These are phyloP conservation scores for Rotaria sp. DNA, from an alignment of 2,888 invertebrate genomes.

Conservation along the genomic window DNA sequence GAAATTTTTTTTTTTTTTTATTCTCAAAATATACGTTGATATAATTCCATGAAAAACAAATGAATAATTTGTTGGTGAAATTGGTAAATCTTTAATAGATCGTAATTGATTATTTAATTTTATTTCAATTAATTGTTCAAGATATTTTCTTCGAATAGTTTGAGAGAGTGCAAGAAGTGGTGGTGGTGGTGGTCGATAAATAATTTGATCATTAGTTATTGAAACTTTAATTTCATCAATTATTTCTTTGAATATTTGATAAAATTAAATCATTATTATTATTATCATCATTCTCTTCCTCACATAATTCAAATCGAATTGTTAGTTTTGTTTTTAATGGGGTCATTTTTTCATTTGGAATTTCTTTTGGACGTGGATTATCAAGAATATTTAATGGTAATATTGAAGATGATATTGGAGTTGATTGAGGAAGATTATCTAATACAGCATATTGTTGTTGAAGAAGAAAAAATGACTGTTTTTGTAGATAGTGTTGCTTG, in stretches of 20 bases:
- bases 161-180: not conserved
- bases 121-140: not conserved
- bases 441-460: not conserved
- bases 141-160: not conserved
- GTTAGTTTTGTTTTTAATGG: not conserved
- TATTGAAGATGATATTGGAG: not conserved
- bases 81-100: slow-evolving; percentile 6
- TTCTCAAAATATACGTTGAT: not conserved
- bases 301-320: not conserved
- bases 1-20: not conserved
- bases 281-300: not conserved
- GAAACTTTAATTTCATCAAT: not conserved
- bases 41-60: not conserved
- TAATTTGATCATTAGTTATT: not conserved
- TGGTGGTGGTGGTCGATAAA: not conserved
- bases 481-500: not conserved
- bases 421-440: not conserved
- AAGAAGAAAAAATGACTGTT: not conserved
- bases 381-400: not conserved
- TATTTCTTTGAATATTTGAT: not conserved
- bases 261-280: not conserved
- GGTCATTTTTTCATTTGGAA: not conserved
- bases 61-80: not conserved
- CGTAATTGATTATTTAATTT: not conserved
- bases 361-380: not conserved